phyloP scores from a whole-genome alignment of 2,113 vertebrate genomes.

The Hippocampus zosterae region DNA sequence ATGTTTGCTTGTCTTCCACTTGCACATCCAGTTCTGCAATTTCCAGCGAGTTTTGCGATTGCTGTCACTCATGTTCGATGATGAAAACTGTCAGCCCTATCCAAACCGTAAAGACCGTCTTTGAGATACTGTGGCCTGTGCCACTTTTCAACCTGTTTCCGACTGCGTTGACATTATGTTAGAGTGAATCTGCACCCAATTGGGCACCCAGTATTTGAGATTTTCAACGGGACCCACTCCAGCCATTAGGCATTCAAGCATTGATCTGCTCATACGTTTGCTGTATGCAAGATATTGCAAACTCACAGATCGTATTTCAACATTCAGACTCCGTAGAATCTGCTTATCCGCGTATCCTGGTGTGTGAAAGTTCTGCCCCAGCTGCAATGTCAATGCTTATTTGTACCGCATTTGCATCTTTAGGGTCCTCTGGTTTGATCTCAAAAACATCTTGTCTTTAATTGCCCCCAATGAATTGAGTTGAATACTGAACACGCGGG shows the following conservation, averaged over 20 bases:
- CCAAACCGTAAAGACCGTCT: no score
- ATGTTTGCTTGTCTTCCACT: no score
- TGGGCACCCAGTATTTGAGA: neutral
- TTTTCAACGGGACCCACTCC: slow-evolving; percentile 24
- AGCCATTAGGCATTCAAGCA: slow-evolving; percentile 26
- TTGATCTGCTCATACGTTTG: slow-evolving; percentile 40
- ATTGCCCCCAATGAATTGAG: slow-evolving; percentile 48
- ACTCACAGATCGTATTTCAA: slow-evolving; percentile 24
- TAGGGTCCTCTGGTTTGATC: slow-evolving; percentile 59
- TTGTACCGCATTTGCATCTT: slow-evolving; percentile 53
- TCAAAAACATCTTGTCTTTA: slow-evolving; percentile 58
- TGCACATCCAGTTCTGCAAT: no score
- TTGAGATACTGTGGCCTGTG: no score
- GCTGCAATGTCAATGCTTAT: slow-evolving; percentile 43
- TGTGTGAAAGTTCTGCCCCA: slow-evolving; percentile 13
- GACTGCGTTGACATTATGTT: neutral
- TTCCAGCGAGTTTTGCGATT: no score
- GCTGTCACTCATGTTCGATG: no score
- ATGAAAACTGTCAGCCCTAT: no score
- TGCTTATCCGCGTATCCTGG: slow-evolving; percentile 9
- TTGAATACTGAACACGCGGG: slow-evolving; percentile 42
- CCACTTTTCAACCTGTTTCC: neutral
- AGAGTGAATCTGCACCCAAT: neutral
- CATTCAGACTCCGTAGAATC: slow-evolving; percentile 9
- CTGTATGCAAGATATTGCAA: slow-evolving; percentile 24